Percentiles rank a stretch among this genome's conserved stretches.
Evolutionary conservation across 2,113 vertebrate species (phyloP).

Genomic region (Brachypteracias leptosomus): DNA sequence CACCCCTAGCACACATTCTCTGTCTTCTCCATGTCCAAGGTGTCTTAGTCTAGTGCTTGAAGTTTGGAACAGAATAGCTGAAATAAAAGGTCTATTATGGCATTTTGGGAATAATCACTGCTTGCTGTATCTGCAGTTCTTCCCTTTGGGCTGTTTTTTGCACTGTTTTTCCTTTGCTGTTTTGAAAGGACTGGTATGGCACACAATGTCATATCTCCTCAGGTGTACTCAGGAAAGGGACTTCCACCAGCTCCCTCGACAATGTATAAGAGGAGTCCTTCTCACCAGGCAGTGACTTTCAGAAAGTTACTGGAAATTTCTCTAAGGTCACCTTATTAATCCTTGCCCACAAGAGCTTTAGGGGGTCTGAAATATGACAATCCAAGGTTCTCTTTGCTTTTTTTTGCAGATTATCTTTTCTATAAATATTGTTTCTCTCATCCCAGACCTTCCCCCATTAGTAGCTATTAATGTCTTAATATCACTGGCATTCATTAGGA

Average conservation of each 20-base stretch:
- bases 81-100: not conserved
- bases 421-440: not conserved
- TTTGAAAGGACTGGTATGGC: not conserved
- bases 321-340: constrained; percentile 12
- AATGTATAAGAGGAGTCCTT: not conserved
- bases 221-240: not conserved
- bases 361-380: not conserved
- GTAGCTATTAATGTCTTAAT: constrained; percentile 28
- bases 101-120: not conserved
- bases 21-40: not conserved
- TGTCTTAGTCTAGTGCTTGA: not conserved
- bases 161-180: not conserved
- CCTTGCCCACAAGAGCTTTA: not conserved
- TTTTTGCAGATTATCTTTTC: not conserved
- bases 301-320: not conserved
- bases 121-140: not conserved
- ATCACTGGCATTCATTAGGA: not conserved
- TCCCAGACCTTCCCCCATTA: not conserved
- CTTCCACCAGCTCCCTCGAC: not conserved
- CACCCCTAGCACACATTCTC: not conserved
- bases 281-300: not conserved
- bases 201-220: not conserved
- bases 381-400: not conserved
- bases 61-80: not conserved
- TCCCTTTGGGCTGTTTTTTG: not conserved